Evolutionary conservation across 92 coral and sea anemone genomes (phyloP), one percentile per base, ranked within the genome.

Genomic region (Bergia sp.): DNA sequence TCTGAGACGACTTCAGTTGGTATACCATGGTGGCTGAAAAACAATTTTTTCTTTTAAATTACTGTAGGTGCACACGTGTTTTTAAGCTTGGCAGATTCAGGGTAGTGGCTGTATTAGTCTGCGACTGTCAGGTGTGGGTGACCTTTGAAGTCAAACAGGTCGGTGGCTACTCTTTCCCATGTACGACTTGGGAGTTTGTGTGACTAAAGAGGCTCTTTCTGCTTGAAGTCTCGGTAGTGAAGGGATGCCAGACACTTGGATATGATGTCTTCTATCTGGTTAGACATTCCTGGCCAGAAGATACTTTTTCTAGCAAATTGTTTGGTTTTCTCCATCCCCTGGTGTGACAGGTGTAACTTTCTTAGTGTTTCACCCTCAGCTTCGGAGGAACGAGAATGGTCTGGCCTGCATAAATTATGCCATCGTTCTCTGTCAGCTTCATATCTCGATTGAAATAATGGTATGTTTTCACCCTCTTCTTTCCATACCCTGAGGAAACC

Each of bases 281-380:
- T 67, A 18, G 82, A 64, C 90, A 87, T 90, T 37, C 92, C 90
- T 0, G 90, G 92, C 92, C 92, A 89, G 74, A 90, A 86, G 10
- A 92, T 76, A 40, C 85, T 66, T 65, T 92, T 79, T 18, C 89
- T 42, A 18, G 94, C 94, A 29, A 86, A 81, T 20, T 83, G 91
- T 67, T 90, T 90, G 65, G 92, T 92, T 69, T 91, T 90, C 90
- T 88, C 89, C 2, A 93, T 88, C 49, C 95, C 93, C 67, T 90
- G 89, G 88, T 92, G 92, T 21, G 91, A 90, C 49, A 65, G 86
- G 89, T 92, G 93, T n/a, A 92, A 86, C 36, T 90, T 92, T 42
- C 80, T 58, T 40, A 90, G 82, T 16, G 93, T 92, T 44, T 90
- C 93, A 4, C 37, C 45, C 50, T 90, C 29, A 89, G 86, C 9